Conservation (phyloP, 2,888 invertebrate species). For the Philereme transversata region DNA sequence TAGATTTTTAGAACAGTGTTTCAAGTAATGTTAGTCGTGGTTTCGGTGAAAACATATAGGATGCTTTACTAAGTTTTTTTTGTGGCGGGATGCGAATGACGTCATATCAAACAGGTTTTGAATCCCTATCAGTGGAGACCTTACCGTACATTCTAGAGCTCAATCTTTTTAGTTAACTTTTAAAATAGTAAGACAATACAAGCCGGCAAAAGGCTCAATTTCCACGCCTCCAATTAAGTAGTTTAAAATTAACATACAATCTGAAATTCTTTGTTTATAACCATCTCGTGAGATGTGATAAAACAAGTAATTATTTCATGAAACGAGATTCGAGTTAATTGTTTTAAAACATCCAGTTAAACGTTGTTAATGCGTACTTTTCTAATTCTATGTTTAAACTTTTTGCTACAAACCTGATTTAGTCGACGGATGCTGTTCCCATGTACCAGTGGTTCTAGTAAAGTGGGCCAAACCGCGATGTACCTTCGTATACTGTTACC, state of each 20-base stretch:
- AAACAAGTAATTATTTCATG: slow-evolving; percentile 15
- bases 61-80: slow-evolving; percentile 10
- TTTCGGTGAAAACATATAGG: slow-evolving; percentile 11
- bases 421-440: slow-evolving; percentile 57
- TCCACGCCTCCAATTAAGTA: slow-evolving; percentile 25
- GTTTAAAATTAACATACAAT: slow-evolving; percentile 36
- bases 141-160: slow-evolving; percentile 5
- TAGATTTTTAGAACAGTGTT: no score
- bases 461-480: slow-evolving; percentile 64
- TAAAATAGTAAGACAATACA: slow-evolving; percentile 13
- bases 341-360: slow-evolving; percentile 22
- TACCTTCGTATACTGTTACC: slow-evolving; percentile 62
- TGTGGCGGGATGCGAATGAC: slow-evolving; percentile 17
- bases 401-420: slow-evolving; percentile 35
- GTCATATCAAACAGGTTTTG: slow-evolving; percentile 18
- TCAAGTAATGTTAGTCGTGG: neutral
- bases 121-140: slow-evolving; percentile 8
- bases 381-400: slow-evolving; percentile 21
- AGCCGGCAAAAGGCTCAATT: slow-evolving; percentile 19
- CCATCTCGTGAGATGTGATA: slow-evolving; percentile 21
- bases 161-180: neutral
- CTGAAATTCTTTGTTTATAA: slow-evolving; percentile 30
- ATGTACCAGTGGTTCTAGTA: slow-evolving; percentile 41
- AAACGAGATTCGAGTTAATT: slow-evolving; percentile 12
- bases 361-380: slow-evolving; percentile 21